Percentiles rank a stretch among this genome's conserved stretches.
phyloP scores from a whole-genome alignment of 2,888 invertebrate genomes.

The Ypsolopha scabrella region DNA sequence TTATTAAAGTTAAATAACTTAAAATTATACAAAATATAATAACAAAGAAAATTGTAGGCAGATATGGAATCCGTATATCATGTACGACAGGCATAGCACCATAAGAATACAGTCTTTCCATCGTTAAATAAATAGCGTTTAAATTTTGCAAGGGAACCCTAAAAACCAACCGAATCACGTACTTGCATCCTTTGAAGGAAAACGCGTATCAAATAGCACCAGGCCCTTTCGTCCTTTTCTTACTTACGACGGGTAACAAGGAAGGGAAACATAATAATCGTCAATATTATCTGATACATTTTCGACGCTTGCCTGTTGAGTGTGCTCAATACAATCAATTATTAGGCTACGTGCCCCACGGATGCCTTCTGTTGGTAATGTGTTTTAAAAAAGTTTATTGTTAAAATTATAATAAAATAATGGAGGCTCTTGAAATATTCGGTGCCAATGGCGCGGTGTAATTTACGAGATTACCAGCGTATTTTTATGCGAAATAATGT shows the following conservation, averaged over 20 bases:
- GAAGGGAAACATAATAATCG: constrained; percentile 44
- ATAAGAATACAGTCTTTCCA: too few relatives aligned
- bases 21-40: too few relatives aligned
- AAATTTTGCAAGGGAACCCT: constrained; percentile 10
- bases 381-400: constrained; percentile 40
- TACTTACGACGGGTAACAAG: constrained; percentile 20
- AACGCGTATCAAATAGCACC: constrained; percentile 64
- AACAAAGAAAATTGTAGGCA: too few relatives aligned
- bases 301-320: constrained; percentile 46
- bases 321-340: constrained; percentile 63
- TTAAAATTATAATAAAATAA: constrained; percentile 18
- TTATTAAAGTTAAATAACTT: too few relatives aligned
- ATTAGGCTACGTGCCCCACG: constrained; percentile 58
- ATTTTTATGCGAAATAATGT: neutral
- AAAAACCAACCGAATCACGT: constrained; percentile 65
- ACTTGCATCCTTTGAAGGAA: constrained; percentile 64
- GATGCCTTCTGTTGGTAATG: constrained; percentile 53
- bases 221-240: constrained; percentile 33
- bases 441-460: constrained; percentile 18
- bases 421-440: neutral
- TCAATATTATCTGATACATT: constrained; percentile 40
- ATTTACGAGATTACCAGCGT: constrained; percentile 11
- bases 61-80: too few relatives aligned
- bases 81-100: too few relatives aligned
- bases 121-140: too few relatives aligned